These are phyloP conservation scores for Pseudoips prasinana DNA, from an alignment of 2,888 invertebrate genomes.

Conservation along the genomic window DNA sequence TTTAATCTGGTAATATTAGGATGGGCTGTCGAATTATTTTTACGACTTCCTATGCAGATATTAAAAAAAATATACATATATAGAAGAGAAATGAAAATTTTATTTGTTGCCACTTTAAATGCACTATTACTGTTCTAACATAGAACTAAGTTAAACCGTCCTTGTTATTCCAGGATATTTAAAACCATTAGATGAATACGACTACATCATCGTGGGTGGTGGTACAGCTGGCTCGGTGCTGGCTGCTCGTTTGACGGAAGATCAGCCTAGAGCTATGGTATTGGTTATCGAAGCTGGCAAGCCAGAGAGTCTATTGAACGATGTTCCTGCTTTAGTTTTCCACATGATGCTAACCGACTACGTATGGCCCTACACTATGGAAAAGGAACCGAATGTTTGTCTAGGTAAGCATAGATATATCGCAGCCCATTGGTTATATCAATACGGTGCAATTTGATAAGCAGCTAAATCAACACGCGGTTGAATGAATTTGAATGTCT, in stretches of 20 bases:
- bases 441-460: no score
- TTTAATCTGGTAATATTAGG: no score
- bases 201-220: constrained; percentile 86
- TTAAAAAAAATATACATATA: no score
- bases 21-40: no score
- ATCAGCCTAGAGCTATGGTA: constrained; percentile 74
- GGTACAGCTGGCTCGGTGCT: constrained; percentile 87
- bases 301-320: constrained; percentile 74
- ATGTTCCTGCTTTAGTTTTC: constrained; percentile 81
- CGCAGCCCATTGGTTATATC: neutral
- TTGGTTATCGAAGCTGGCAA: constrained; percentile 85
- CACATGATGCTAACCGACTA: constrained; percentile 82
- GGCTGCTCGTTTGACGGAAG: constrained; percentile 86
- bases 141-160: no score
- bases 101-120: no score
- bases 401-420: constrained; percentile 51
- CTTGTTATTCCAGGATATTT: constrained; percentile 49
- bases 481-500: no score
- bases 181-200: constrained; percentile 75
- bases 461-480: no score
- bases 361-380: constrained; percentile 84
- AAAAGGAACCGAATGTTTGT: constrained; percentile 82
- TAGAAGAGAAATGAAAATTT: no score
- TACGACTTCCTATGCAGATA: no score
- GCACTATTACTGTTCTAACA: no score